A percentile compares a stretch with the other conserved stretches of the same genome.
These are phyloP conservation scores for Cynopterus sphinx DNA, from an alignment of 2,797 vertebrate genomes.

Conservation along the genomic window DNA sequence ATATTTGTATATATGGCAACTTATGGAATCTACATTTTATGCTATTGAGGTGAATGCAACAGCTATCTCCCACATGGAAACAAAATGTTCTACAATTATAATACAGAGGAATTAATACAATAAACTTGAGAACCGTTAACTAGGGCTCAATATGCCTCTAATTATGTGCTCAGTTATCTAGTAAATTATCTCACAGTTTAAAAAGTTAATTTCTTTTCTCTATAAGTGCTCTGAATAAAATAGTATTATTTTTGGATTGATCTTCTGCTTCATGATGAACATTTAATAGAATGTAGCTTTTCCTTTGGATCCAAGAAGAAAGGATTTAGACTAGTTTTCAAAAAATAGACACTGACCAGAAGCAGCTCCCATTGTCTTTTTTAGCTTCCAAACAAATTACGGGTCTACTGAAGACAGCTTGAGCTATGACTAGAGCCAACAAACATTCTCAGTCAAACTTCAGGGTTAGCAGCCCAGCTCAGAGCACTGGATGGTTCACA, in stretches of 20 bases:
- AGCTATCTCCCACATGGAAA: background rate
- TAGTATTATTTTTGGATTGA: background rate
- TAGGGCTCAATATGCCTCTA: background rate
- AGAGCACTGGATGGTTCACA: background rate
- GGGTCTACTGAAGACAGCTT: background rate
- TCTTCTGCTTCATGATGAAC: background rate
- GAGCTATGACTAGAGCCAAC: background rate
- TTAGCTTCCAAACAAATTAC: background rate
- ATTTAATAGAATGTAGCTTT: background rate
- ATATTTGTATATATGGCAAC: background rate
- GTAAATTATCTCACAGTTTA: background rate
- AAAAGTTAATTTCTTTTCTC: background rate
- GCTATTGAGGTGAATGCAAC: background rate
- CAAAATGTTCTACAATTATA: background rate
- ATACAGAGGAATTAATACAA: background rate
- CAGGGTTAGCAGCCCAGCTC: background rate
- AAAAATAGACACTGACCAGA: background rate
- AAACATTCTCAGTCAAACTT: background rate
- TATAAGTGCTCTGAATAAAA: constrained; percentile 38
- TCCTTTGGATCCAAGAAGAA: background rate
- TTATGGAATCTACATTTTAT: constrained; percentile 39
- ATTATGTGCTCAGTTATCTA: background rate
- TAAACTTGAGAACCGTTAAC: background rate
- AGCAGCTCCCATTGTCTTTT: background rate
- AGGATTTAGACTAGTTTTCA: background rate